A percentile compares a stretch with the other conserved stretches of the same genome.
These are phyloP conservation scores for Mythimna loreyi DNA, from an alignment of 2,888 invertebrate genomes.

Conservation along the genomic window DNA sequence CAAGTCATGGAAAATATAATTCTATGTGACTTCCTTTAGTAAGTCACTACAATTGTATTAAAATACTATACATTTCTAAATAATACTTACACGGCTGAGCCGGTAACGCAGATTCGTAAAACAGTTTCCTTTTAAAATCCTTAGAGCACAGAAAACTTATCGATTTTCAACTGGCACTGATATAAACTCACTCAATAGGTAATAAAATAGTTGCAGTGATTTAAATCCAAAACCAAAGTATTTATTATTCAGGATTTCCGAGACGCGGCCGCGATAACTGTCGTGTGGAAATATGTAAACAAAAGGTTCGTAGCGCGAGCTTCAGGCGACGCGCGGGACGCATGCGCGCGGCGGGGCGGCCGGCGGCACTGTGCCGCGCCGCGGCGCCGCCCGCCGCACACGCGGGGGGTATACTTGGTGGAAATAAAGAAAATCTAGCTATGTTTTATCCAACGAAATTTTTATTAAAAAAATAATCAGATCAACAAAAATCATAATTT, in stretches of 20 bases:
- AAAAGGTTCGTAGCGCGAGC: conserved; percentile 44
- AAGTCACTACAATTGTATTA: neutral
- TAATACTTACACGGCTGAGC: conserved; percentile 42
- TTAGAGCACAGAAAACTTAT: conserved; percentile 23
- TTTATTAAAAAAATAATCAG: conserved; percentile 44
- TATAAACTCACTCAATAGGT: conserved; percentile 14
- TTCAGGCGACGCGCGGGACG: conserved; percentile 48
- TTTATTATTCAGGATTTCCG: conserved; percentile 36
- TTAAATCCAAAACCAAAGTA: conserved; percentile 32
- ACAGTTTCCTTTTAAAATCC: conserved; percentile 25
- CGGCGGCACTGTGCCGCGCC: conserved; percentile 57
- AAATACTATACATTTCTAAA: neutral
- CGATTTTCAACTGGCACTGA: conserved; percentile 21
- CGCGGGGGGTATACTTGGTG: neutral
- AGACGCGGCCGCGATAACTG: conserved; percentile 42
- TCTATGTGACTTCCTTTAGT: neutral
- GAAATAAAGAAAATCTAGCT: neutral
- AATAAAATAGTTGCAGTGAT: conserved; percentile 13
- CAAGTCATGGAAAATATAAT: neutral
- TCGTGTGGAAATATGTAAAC: conserved; percentile 62
- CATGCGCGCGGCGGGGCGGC: conserved; percentile 71
- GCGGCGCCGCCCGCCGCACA: conserved; percentile 18
- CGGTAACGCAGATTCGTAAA: conserved; percentile 18
- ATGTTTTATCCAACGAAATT: conserved; percentile 31
- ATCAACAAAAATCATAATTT: conserved; percentile 41